Evolutionary conservation across 2,797 vertebrate species (phyloP).

Genomic region (Halcyon leucocephala): DNA sequence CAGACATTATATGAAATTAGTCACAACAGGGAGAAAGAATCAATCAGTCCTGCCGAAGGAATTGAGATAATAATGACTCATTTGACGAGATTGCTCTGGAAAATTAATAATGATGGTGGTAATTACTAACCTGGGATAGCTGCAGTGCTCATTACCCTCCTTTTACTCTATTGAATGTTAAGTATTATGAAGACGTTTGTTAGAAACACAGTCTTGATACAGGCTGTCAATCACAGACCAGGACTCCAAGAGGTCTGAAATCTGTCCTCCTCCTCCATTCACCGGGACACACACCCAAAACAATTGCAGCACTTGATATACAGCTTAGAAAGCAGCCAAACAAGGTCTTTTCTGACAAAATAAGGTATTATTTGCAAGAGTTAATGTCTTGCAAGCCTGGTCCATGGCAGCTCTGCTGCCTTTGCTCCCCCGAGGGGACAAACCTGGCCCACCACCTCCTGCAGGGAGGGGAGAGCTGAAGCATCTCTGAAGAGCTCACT

Average conservation of each 20-base stretch:
- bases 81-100: constrained; percentile 61
- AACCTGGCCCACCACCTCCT: neutral
- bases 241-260: neutral
- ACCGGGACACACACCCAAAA: accelerated
- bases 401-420: neutral
- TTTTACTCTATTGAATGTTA: constrained; percentile 35
- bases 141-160: constrained; percentile 60
- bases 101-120: constrained; percentile 74
- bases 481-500: neutral
- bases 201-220: neutral
- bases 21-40: constrained; percentile 70
- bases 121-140: constrained; percentile 72
- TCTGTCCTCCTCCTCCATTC: neutral
- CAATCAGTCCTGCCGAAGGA: constrained; percentile 70
- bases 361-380: neutral
- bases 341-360: neutral
- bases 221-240: neutral
- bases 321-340: neutral
- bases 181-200: neutral
- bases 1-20: constrained; percentile 65
- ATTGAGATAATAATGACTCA: constrained; percentile 69
- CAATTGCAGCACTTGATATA: accelerated
- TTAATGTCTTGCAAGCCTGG: neutral
- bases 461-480: neutral
- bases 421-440: accelerated